These are phyloP conservation scores for Pavo muticus DNA, from an alignment of 2,113 vertebrate genomes.

Conservation along the genomic window DNA sequence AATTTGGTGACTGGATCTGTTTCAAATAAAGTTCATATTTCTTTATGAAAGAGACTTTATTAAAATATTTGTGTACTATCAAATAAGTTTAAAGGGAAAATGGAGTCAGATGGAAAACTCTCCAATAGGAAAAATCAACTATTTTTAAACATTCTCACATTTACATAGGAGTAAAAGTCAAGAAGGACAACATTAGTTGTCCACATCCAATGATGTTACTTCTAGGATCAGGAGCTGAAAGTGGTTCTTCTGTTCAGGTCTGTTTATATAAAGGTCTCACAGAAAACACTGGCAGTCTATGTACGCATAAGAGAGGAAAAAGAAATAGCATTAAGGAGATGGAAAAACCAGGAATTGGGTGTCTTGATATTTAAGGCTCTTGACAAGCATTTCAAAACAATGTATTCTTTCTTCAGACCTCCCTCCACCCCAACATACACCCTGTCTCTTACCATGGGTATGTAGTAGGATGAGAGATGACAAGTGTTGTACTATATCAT, in stretches of 20 bases:
- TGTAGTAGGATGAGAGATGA: not conserved
- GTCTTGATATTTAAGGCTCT: not conserved
- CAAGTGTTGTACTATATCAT: not conserved
- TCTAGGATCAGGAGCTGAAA: not conserved
- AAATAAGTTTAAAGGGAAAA: not conserved
- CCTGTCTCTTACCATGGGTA: fast-evolving
- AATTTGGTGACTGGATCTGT: not conserved
- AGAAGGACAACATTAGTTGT: not conserved
- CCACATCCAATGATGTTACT: not conserved
- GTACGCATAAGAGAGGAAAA: not conserved
- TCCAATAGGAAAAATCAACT: not conserved
- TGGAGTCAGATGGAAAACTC: not conserved
- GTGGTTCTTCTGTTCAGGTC: not conserved
- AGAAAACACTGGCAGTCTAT: not conserved
- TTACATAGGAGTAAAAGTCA: not conserved
- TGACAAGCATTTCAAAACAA: not conserved
- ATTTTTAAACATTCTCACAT: not conserved
- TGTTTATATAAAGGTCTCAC: not conserved
- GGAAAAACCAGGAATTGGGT: not conserved
- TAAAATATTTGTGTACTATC: not conserved
- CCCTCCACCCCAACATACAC: fast-evolving
- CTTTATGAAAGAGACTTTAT: not conserved
- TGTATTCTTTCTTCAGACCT: fast-evolving
- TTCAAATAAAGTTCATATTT: not conserved
- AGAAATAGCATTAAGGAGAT: not conserved